phyloP scores from a whole-genome alignment of 2,113 vertebrate genomes.

The Cettia cetti region DNA sequence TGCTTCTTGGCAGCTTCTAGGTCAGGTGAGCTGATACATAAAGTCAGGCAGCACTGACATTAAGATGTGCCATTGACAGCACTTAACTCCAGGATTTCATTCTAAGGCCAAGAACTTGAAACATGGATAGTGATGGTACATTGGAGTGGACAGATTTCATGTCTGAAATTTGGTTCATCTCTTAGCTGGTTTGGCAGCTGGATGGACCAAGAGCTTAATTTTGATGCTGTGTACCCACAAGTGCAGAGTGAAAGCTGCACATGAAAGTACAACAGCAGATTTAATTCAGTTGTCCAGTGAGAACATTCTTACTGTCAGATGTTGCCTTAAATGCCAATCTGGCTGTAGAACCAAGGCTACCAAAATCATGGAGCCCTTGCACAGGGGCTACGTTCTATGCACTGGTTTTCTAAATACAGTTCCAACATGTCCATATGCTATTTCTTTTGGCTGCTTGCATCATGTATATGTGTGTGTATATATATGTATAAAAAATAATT shows the following conservation, averaged over 20 bases:
- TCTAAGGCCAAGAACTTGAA: background rate
- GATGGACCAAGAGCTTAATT: background rate
- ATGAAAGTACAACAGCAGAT: background rate
- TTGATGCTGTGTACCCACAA: rapidly evolving
- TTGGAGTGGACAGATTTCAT: background rate
- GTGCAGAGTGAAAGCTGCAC: background rate
- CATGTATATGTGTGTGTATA: background rate
- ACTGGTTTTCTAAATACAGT: background rate
- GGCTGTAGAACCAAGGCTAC: background rate
- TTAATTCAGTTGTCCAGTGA: background rate
- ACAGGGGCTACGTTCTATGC: background rate
- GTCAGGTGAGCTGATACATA: background rate
- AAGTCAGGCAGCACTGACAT: background rate
- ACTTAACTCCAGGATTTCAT: background rate
- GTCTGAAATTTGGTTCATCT: background rate
- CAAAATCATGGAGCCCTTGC: background rate
- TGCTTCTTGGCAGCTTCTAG: background rate
- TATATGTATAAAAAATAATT: background rate
- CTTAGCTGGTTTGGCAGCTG: background rate
- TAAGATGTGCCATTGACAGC: background rate
- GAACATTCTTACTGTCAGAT: background rate
- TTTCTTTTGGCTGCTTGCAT: background rate
- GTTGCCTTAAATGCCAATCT: background rate
- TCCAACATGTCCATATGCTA: rapidly evolving
- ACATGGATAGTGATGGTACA: background rate